Evolutionary conservation across 1,140 invertebrate species (phyloP).

Genomic region (Coenobita brevimanus): DNA sequence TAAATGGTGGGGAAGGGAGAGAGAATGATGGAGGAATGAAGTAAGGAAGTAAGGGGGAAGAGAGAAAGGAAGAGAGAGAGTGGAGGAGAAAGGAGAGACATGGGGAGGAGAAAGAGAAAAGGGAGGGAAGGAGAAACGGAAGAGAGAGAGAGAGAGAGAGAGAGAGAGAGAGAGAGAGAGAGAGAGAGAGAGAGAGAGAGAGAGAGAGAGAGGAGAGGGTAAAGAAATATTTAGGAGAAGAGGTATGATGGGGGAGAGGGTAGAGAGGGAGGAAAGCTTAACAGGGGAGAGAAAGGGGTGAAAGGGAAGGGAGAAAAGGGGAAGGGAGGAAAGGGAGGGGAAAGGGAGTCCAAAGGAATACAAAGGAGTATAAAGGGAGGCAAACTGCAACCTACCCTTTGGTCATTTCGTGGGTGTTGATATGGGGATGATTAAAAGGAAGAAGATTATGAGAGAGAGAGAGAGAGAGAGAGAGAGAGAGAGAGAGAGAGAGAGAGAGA

Average conservation of each 20-base stretch:
- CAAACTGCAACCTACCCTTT: too few species aligned
- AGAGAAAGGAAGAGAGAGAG: not conserved
- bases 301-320: too few species aligned
- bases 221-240: not conserved
- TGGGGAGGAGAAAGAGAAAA: not conserved
- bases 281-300: too few species aligned
- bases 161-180: conserved; percentile 10
- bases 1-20: not conserved
- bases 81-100: not conserved
- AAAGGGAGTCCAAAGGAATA: too few species aligned
- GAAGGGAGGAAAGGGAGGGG: too few species aligned
- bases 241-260: too few species aligned
- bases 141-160: conserved; percentile 19
- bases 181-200: not conserved
- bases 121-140: not conserved
- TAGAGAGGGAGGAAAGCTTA: too few species aligned
- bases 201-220: conserved; percentile 5
- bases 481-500: not conserved
- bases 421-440: conserved; percentile 9
- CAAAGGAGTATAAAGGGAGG: too few species aligned
- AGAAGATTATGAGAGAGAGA: not conserved
- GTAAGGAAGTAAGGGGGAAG: not conserved
- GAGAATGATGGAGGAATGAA: not conserved
- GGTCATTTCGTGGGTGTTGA: not conserved
- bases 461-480: conserved; percentile 9